These are phyloP conservation scores for Neolamprologus kungweensis DNA, from an alignment of 2,113 vertebrate species.

Conservation along the genomic window DNA sequence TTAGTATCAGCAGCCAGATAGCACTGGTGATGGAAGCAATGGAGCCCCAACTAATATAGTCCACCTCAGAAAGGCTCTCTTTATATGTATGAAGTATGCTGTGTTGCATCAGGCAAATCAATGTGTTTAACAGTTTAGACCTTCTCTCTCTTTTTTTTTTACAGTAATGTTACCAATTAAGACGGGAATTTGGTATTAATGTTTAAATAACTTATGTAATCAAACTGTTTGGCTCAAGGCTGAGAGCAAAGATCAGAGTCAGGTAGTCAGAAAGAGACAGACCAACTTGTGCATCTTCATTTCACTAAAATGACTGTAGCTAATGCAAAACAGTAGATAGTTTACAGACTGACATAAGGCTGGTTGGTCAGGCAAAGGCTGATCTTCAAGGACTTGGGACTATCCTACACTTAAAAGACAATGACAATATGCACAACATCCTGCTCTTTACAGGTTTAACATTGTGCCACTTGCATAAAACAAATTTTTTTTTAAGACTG, in stretches of 20 bases:
- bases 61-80: not conserved
- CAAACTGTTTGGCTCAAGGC: not conserved
- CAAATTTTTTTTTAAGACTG: not conserved
- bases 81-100: not conserved
- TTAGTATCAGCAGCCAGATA: conserved; percentile 47
- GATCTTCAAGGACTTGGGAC: not conserved
- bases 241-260: not conserved
- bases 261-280: not conserved
- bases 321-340: not conserved
- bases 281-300: not conserved
- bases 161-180: not conserved
- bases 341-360: not conserved
- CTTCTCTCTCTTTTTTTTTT: not conserved
- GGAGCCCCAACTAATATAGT: not conserved
- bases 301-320: not conserved
- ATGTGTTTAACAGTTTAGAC: not conserved
- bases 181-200: not conserved
- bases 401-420: not conserved
- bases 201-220: not conserved
- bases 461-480: not conserved
- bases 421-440: not conserved
- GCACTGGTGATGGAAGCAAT: not conserved
- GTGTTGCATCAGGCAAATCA: not conserved
- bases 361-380: not conserved
- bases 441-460: not conserved